Evolutionary conservation across 2,113 vertebrate genomes (phyloP), one percentile per base, ranked within the genome.

Genomic region (Bufo bufo): DNA sequence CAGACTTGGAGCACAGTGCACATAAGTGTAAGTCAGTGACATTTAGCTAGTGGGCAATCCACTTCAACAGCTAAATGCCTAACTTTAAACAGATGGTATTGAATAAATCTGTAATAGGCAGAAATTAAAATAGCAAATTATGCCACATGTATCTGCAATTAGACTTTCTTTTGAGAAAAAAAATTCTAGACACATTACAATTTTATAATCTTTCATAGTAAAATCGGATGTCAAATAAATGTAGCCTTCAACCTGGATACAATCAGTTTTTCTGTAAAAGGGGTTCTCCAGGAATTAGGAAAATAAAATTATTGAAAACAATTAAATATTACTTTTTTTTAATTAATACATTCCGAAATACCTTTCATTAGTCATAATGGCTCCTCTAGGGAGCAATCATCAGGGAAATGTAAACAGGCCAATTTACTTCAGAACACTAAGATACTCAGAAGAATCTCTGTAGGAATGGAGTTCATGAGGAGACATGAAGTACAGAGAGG

Each of bases 31-130:
- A 69, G 47, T 83, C 81, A 69, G 61, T 83, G 81, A 83, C 81
- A 83, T 83, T 83, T 83, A 50, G 81, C 81, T 83, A 47, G 81
- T 83, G 81, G 81, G 81, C 61, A 69, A 83, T 83, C 61, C 61
- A 7, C 81, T 83, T 63, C 19, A 83, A 66, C 49, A 83, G 63
- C 20, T 52, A 83, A 83, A 69, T 69, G 61, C 19, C 61, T 69
- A 69, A 33, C 13, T 52, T 69, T 66, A 69, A 83, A 66, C 81
- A 83, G 81, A 83, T 83, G 81, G 81, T n/a, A 66, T n/a, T 83
- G 81, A 50, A 66, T 69, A 50, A 82, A 69, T 83, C 9, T 83
- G 4, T 69, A 65, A 83, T 69, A 49, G 45, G 11, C 81, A 83
- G 45, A 83, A 66, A 83, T 49, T 33, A 69, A 66, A 83, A 61